Conservation (phyloP, 2,797 vertebrate genomes). For the Brotogeris chrysoptera region DNA sequence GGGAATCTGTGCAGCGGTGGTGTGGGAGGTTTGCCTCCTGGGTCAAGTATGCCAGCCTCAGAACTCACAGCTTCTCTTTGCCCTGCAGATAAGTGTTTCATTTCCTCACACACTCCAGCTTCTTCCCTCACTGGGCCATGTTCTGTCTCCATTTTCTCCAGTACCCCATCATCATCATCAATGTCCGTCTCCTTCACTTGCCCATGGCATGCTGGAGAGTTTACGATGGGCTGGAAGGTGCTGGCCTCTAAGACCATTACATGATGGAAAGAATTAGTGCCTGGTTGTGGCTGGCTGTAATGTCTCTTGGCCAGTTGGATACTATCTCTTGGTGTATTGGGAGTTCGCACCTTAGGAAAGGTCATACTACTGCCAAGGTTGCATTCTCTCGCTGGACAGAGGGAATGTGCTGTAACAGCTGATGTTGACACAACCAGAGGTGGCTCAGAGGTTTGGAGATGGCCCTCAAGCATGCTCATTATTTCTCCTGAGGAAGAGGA, state of each 20-base stretch:
- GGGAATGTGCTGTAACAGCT: constrained; percentile 62
- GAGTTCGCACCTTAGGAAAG: constrained; percentile 86
- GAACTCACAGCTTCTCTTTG: constrained; percentile 4
- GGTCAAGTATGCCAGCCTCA: constrained; percentile 68
- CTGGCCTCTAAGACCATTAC: constrained; percentile 79
- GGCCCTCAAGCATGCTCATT: constrained; percentile 7
- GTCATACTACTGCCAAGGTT: constrained; percentile 86
- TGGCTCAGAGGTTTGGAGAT: not conserved
- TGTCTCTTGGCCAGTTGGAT: constrained; percentile 90
- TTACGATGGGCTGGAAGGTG: constrained; percentile 70
- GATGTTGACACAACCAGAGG: constrained; percentile 10
- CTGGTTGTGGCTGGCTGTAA: constrained; percentile 89
- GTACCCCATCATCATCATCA: constrained; percentile 20
- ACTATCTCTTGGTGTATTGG: constrained; percentile 84
- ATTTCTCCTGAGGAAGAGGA: constrained; percentile 82
- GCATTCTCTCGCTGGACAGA: constrained; percentile 55
- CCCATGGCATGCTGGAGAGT: constrained; percentile 14
- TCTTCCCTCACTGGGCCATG: constrained; percentile 64
- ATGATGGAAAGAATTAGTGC: constrained; percentile 73
- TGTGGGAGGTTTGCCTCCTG: constrained; percentile 86
- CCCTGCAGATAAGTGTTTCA: constrained; percentile 58
- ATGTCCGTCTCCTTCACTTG: constrained; percentile 64
- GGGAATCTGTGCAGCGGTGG: constrained; percentile 93
- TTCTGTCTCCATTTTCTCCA: constrained; percentile 83
- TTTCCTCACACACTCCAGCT: constrained; percentile 52